Conservation (phyloP, 2,113 vertebrate species). For the Thalassarche chlororhynchos region DNA sequence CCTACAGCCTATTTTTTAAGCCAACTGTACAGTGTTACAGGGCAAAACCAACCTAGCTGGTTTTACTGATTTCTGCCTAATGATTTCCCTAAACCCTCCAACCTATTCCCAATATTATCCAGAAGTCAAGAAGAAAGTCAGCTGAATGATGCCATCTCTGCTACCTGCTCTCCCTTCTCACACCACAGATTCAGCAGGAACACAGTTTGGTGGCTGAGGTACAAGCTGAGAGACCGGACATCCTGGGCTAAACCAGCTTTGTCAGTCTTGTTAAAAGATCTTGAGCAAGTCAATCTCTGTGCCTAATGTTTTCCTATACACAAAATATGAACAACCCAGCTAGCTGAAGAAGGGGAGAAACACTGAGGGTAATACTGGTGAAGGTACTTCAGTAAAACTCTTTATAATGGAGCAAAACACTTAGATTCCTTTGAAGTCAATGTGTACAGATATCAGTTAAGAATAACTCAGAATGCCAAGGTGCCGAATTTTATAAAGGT, state of each 20-base stretch:
- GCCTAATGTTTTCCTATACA: neutral
- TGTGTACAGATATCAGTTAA: neutral
- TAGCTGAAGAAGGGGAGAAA: neutral
- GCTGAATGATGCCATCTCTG: neutral
- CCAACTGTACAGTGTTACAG: neutral
- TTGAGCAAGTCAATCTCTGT: neutral
- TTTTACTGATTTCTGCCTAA: neutral
- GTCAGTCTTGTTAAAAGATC: neutral
- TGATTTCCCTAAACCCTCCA: neutral
- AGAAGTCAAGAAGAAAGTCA: neutral
- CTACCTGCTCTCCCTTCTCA: neutral
- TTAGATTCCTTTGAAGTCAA: neutral
- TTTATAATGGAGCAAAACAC: neutral
- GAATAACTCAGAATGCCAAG: neutral
- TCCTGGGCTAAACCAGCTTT: neutral
- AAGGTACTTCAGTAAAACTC: neutral
- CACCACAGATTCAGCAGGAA: neutral
- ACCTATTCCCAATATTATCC: neutral
- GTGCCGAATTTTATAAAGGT: neutral
- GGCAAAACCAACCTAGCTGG: neutral
- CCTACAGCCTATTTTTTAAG: neutral
- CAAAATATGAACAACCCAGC: neutral
- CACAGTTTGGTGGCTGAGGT: neutral
- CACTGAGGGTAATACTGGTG: neutral
- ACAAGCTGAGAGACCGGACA: neutral